Evolutionary conservation across 2,797 vertebrate genomes (phyloP).

Genomic region (Rachycentron canadum): DNA sequence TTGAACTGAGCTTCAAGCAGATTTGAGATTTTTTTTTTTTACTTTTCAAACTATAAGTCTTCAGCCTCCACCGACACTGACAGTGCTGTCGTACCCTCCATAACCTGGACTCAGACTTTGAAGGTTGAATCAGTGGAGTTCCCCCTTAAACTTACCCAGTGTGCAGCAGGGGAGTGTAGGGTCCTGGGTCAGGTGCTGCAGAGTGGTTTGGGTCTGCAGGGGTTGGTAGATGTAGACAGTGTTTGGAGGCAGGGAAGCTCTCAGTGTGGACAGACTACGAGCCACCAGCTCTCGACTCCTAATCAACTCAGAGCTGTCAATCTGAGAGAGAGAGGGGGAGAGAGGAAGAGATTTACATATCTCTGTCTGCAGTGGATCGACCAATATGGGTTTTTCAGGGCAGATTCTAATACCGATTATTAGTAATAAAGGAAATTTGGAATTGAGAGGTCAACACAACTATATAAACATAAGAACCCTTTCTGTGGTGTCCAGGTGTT

Average conservation of each 20-base stretch:
- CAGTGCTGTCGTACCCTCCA: too few species aligned
- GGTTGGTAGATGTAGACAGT: constrained; percentile 97
- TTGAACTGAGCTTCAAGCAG: too few species aligned
- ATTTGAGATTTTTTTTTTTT: too few species aligned
- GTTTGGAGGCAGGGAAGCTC: constrained; percentile 92
- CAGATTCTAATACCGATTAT: too few species aligned
- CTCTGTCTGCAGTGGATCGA: too few species aligned
- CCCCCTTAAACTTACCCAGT: constrained; percentile 37
- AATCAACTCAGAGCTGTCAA: constrained; percentile 94
- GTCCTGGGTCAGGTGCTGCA: constrained; percentile 75
- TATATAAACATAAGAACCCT: too few species aligned
- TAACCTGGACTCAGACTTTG: neutral
- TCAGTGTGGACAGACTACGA: constrained; percentile 90
- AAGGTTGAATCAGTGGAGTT: neutral
- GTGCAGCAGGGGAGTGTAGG: constrained; percentile 67
- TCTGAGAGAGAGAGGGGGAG: constrained; percentile 76
- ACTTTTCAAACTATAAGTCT: neutral
- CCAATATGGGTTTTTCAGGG: too few species aligned
- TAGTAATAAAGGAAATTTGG: too few species aligned
- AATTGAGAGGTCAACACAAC: too few species aligned
- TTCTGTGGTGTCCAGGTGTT: too few species aligned
- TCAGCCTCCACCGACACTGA: neutral
- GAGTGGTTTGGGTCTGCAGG: constrained; percentile 55
- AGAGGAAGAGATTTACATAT: neutral
- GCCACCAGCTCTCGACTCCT: constrained; percentile 93